Evolutionary conservation across 2,888 invertebrate genomes (phyloP), one percentile per base, ranked within the genome.

Genomic region (Mythimna impura): DNA sequence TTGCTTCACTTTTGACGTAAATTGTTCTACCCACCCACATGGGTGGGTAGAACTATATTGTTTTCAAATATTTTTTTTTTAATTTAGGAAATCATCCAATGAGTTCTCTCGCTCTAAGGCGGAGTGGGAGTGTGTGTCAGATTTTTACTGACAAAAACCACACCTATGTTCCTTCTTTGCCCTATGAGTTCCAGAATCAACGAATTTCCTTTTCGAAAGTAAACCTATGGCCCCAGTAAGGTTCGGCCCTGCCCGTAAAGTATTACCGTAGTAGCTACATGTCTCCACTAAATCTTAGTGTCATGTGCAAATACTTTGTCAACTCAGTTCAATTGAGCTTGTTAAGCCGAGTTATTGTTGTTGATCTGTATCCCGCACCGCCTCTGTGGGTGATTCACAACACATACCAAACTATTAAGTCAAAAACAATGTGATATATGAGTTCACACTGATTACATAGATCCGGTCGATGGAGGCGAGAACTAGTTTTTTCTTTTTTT

Each of bases 311-410:
- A 62, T 73, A 55, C 50, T 79, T 40, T 34, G 40, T 43, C 30
- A 72, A 79, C 72, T 72, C 47, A 25, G 73, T 61, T 50, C 80
- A 72, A 73, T 75, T 73, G 12, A 30, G 72, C 72, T 79, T 61
- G 22, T 40, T 55, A 55, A 36, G 50, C 20, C 55, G 36, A 8
- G 9, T 25, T 36, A 61, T 78, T 74, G 61, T 61, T 40, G 17
- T 71, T 20, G 55, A 61, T 25, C 10, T 22, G 34, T 47, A 71
- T 47, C 25, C 34, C 22, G 14, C 36, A 30, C 30, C 25, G 68
- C 30, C 30, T 50, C 36, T 4, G 40, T 34, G 50, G 22, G 20
- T 79, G 30, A 79, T 62, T 62, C 22, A 62, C n/a, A n/a, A 47
- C 30, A 52, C 10, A 72, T 55, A 17, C 55, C n/a, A 79, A 12